These are phyloP conservation scores for Epizoanthus scotinus DNA, from an alignment of 92 coral and sea anemone genomes.

Conservation along the genomic window DNA sequence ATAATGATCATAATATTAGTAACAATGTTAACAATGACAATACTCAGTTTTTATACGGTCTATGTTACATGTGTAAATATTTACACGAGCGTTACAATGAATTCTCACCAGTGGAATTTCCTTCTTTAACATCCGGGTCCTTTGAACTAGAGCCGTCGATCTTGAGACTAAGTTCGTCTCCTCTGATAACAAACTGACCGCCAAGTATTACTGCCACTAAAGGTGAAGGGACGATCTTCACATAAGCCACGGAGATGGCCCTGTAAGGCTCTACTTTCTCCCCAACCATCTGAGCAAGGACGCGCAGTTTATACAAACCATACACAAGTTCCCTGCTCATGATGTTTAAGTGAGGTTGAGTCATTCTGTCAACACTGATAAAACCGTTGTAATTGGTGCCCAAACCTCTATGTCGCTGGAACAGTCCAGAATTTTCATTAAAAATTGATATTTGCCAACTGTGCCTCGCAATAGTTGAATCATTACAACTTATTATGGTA, in stretches of 20 bases:
- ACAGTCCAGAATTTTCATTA: neutral
- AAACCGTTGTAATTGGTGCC: neutral
- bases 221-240: neutral
- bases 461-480: neutral
- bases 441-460: neutral
- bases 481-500: neutral
- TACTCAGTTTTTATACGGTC: too few species aligned
- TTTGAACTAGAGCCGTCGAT: constrained; percentile 2
- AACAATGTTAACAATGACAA: too few species aligned
- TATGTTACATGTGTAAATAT: too few species aligned
- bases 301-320: neutral
- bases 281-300: neutral
- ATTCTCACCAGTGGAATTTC: neutral
- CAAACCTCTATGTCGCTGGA: neutral
- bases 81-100: too few species aligned
- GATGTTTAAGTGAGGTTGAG: neutral
- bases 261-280: neutral
- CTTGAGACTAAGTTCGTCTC: neutral
- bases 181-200: neutral
- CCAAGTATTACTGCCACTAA: neutral
- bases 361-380: neutral
- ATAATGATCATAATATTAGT: too few species aligned
- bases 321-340: neutral
- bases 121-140: neutral
- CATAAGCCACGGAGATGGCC: neutral